Evolutionary conservation across 1,140 invertebrate genomes (phyloP), one percentile per base, ranked within the genome.

Genomic region (Drosophila sucinea): DNA sequence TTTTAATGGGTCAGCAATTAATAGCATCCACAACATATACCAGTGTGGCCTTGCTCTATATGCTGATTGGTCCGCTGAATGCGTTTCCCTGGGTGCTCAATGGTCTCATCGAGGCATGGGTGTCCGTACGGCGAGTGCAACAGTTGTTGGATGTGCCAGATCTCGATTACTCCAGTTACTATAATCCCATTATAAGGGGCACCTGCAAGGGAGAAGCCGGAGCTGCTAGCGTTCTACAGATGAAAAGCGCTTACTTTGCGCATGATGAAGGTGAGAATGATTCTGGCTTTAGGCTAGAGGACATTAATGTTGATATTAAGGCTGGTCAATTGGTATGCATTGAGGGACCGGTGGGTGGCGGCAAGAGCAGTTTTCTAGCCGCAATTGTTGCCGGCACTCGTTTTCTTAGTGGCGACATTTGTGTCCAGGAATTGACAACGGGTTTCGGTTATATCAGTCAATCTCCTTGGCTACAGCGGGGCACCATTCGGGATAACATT

Each of bases 11-110:
- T 4, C 95, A 98, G 81, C 90, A 94, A 61, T 93, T 99, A 1
- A 96, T 98, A 3, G 96, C 98, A 38, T 98, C 96, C 51, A 97
- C 97, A 89, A 93, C 98, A 0, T 99, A 99, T 89, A 99, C 98
- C 2, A 97, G 96, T 79, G 95, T 99, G 69, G 97, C 99, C 0
- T 92, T 99, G 56, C 95, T 99, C 38, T 98, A 98, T 90, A 99
- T 99, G 96, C 93, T 99, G 29, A 99, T 99, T 73, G 95, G 95
- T 44, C 99, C 99, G 1, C 93, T 99, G 47, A 99, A 99, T 93
- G 96, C 98, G 0, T 98, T 99, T 92, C 99, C 99, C 1, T 99
- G 98, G 98, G 98, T 99, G 3, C 92, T 99, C 1, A 99, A 99
- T 93, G 98, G 98, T 0, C 92, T 99, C 1, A 96, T 98, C 17